Conservation (phyloP, 2,888 invertebrate species). For the Deroplatys truncata region DNA sequence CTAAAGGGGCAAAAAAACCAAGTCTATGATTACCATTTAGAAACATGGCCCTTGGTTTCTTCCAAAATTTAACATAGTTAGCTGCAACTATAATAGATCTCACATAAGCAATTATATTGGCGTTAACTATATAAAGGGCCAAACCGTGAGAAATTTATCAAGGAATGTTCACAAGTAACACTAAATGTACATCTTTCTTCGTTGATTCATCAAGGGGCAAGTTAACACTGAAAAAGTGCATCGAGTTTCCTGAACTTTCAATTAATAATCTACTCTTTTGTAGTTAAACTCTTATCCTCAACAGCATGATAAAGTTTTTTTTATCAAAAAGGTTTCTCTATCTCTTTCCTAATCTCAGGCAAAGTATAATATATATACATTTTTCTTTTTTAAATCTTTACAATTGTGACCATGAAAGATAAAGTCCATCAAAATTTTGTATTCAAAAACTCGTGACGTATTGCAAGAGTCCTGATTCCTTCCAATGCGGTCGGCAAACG, state of each 20-base stretch:
- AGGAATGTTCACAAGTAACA: constrained; percentile 35
- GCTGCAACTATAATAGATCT: constrained; percentile 34
- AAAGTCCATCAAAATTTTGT: constrained; percentile 35
- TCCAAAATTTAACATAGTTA: constrained; percentile 31
- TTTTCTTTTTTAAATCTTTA: constrained; percentile 33
- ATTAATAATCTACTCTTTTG: constrained; percentile 34
- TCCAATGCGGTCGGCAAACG: constrained; percentile 24
- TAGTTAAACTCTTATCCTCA: constrained; percentile 35
- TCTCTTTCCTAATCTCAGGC: constrained; percentile 36
- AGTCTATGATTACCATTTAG: constrained; percentile 23
- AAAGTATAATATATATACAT: constrained; percentile 35
- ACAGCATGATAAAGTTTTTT: constrained; percentile 36
- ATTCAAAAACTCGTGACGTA: constrained; percentile 33
- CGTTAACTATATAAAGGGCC: constrained; percentile 33
- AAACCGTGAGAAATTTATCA: constrained; percentile 33
- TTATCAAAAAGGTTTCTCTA: constrained; percentile 36
- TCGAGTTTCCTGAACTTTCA: constrained; percentile 33
- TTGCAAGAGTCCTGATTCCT: constrained; percentile 32
- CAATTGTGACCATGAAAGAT: constrained; percentile 35
- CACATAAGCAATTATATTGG: constrained; percentile 34
- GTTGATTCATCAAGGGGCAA: constrained; percentile 35
- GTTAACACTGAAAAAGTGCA: constrained; percentile 34
- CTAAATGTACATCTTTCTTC: constrained; percentile 34
- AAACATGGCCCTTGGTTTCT: constrained; percentile 24
- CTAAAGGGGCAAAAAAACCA: constrained; percentile 32